Conservation (phyloP, 2,888 invertebrate species). For the Eucera pruinosa region DNA sequence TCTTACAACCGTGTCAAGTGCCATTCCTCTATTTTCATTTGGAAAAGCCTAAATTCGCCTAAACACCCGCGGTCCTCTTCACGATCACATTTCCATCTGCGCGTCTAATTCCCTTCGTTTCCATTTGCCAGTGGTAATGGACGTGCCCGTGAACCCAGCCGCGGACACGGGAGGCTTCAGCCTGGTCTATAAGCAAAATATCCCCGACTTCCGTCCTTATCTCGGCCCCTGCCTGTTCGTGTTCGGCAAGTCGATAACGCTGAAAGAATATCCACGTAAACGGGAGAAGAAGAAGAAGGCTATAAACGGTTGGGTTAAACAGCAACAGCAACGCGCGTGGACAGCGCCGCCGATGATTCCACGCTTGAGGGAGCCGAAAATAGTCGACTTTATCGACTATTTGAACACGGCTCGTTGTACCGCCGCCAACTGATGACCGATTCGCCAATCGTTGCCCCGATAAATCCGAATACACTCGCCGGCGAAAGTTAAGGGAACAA, state of each 20-base stretch:
- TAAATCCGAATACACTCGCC: no score
- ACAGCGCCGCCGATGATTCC: slow-evolving; percentile 74
- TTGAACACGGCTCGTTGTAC: slow-evolving; percentile 69
- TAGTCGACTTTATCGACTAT: slow-evolving; percentile 77
- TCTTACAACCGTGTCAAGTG: no score
- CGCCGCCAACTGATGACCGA: slow-evolving; percentile 51
- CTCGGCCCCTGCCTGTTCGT: slow-evolving; percentile 89
- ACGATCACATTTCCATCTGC: no score
- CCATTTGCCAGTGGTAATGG: slow-evolving; percentile 93
- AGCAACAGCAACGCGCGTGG: slow-evolving; percentile 70
- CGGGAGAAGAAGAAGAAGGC: slow-evolving; percentile 61
- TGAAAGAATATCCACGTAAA: slow-evolving; percentile 86
- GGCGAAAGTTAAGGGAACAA: no score
- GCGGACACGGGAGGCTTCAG: slow-evolving; percentile 93
- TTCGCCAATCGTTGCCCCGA: no score
- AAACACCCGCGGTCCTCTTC: no score
- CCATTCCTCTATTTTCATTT: no score
- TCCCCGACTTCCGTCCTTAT: slow-evolving; percentile 90
- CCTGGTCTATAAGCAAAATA: slow-evolving; percentile 90
- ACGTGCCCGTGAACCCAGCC: slow-evolving; percentile 88
- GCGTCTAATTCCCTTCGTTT: no score
- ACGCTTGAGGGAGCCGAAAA: slow-evolving; percentile 70
- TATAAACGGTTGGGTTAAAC: slow-evolving; percentile 62
- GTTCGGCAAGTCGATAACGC: slow-evolving; percentile 85
- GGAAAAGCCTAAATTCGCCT: no score